These are phyloP conservation scores for Anisognathus igniventris DNA, from an alignment of 2,797 vertebrate species.

Conservation along the genomic window DNA sequence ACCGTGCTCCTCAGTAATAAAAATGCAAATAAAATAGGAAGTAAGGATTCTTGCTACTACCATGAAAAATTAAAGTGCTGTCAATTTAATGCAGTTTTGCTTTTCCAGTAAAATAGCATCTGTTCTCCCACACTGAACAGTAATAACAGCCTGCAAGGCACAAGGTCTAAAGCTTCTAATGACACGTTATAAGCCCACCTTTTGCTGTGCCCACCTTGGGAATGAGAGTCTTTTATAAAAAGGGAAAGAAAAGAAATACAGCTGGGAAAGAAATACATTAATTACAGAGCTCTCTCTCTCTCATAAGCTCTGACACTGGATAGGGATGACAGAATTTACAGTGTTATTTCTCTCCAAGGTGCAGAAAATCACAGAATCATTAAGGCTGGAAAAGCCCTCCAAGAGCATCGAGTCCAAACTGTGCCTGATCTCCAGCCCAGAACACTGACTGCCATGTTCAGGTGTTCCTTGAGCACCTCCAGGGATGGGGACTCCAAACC, in stretches of 20 bases:
- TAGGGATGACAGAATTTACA: background rate
- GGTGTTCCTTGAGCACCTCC: background rate
- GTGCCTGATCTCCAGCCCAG: background rate
- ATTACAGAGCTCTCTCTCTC: background rate
- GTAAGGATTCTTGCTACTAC: background rate
- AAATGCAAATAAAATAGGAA: conserved; percentile 53
- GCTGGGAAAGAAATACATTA: background rate
- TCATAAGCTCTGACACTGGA: background rate
- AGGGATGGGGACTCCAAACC: background rate
- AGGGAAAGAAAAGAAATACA: background rate
- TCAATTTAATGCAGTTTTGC: conserved; percentile 23
- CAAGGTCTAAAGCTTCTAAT: conserved; percentile 22
- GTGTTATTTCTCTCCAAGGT: background rate
- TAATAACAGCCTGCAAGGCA: conserved; percentile 12
- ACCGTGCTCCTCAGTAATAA: conserved; percentile 2
- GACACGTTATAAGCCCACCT: background rate
- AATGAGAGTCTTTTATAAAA: background rate
- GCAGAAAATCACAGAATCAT: background rate
- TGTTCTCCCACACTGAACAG: background rate
- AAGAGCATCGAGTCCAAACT: background rate
- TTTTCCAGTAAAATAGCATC: conserved; percentile 24
- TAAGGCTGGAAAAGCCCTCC: background rate
- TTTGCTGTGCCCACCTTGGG: background rate
- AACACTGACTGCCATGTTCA: background rate
- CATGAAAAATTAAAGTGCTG: conserved; percentile 44